phyloP scores from a whole-genome alignment of 2,113 vertebrate genomes.

The Chaetodon trifascialis region DNA sequence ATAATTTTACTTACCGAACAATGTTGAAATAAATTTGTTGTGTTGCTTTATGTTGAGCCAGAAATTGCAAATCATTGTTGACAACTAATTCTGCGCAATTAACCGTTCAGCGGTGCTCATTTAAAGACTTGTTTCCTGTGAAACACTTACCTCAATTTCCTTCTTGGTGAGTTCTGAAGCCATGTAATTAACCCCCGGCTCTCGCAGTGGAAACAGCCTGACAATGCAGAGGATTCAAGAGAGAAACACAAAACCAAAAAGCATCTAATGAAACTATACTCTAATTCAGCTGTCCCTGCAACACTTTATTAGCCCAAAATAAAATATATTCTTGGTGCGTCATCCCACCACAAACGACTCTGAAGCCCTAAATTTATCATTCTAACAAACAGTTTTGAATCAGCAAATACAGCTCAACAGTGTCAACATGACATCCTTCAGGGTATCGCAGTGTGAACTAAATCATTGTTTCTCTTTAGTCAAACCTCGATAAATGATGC shows the following conservation, averaged over 20 bases:
- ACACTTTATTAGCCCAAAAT: background rate
- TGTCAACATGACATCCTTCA: background rate
- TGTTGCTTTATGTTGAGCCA: background rate
- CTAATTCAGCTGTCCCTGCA: background rate
- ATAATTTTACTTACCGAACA: background rate
- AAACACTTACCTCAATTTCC: slow-evolving; percentile 90
- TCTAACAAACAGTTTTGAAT: background rate
- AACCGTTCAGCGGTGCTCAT: background rate
- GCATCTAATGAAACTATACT: slow-evolving; percentile 3
- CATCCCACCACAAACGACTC: background rate
- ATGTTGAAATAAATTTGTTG: background rate
- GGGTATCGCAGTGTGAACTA: background rate
- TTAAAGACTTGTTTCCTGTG: background rate
- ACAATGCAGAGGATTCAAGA: slow-evolving; percentile 9
- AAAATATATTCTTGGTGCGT: background rate
- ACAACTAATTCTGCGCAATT: background rate
- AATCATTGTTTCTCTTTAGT: background rate
- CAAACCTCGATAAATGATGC: background rate
- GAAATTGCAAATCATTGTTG: background rate
- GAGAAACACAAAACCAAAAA: slow-evolving; percentile 37
- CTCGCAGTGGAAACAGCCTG: slow-evolving; percentile 96
- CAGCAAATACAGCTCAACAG: background rate
- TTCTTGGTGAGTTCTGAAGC: slow-evolving; percentile 90
- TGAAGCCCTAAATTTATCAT: background rate
- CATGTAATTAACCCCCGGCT: slow-evolving; percentile 93